A percentile compares a stretch with the other conserved stretches of the same genome.
These are phyloP conservation scores for Lepidurus apus DNA, from an alignment of 1,140 invertebrate species.

Conservation along the genomic window DNA sequence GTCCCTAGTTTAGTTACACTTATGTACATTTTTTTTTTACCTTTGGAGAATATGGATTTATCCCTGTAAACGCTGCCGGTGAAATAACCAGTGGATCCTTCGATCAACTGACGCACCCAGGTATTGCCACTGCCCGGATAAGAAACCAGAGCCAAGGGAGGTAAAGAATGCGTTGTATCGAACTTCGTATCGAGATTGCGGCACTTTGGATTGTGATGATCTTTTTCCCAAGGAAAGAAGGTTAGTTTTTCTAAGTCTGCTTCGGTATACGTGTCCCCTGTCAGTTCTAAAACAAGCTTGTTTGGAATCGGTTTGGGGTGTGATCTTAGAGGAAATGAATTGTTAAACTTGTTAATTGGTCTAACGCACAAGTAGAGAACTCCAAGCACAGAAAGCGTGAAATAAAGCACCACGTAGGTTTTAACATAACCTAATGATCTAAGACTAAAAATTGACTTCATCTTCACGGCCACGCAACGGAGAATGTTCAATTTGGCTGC, in stretches of 20 bases:
- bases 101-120: conserved; percentile 43
- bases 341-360: too few relatives aligned
- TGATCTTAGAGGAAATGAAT: too few relatives aligned
- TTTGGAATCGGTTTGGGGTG: too few relatives aligned
- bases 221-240: not conserved
- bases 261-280: not conserved
- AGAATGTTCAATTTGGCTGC: too few relatives aligned
- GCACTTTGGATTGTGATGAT: not conserved
- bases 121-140: conserved; percentile 45
- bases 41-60: conserved; percentile 37
- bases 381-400: too few relatives aligned
- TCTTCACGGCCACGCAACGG: too few relatives aligned
- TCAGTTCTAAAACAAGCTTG: too few relatives aligned
- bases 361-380: too few relatives aligned
- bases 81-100: conserved; percentile 42
- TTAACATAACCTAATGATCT: too few relatives aligned
- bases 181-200: not conserved
- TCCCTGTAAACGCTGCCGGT: conserved; percentile 44
- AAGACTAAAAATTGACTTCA: too few relatives aligned
- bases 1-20: not conserved
- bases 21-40: conserved; percentile 32
- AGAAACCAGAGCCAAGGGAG: conserved; percentile 41
- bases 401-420: too few relatives aligned
- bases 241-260: not conserved
- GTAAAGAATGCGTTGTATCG: conserved; percentile 31